Evolutionary conservation across 2,797 vertebrate species (phyloP).

Genomic region (Rhinogobio ventralis): DNA sequence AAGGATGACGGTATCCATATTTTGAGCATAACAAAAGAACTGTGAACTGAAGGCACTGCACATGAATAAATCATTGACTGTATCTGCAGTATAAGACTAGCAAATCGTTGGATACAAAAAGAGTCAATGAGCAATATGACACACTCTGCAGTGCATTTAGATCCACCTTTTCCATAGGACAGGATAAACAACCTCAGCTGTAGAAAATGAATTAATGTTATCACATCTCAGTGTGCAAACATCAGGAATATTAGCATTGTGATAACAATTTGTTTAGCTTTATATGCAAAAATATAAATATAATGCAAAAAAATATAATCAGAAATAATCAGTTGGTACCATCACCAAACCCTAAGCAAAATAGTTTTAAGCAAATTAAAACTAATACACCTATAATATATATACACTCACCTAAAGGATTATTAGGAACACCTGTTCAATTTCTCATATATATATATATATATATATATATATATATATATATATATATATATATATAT

Average conservation of each 20-base stretch:
- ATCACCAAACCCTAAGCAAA: not conserved
- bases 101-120: slow-evolving; percentile 54
- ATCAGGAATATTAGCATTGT: not conserved
- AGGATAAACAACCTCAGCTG: slow-evolving; percentile 51
- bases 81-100: slow-evolving; percentile 50
- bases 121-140: slow-evolving; percentile 62
- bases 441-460: no score
- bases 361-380: not conserved
- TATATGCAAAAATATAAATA: no score
- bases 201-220: not conserved
- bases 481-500: no score
- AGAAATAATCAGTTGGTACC: not conserved
- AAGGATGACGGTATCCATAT: slow-evolving; percentile 39
- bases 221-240: slow-evolving; percentile 1
- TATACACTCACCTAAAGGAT: no score
- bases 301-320: not conserved
- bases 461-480: no score
- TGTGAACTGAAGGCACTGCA: slow-evolving; percentile 40
- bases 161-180: slow-evolving; percentile 50
- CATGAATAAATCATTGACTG: slow-evolving; percentile 62
- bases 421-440: no score
- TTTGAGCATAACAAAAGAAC: slow-evolving; percentile 45
- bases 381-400: no score
- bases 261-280: not conserved
- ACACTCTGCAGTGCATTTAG: slow-evolving; percentile 52